Conservation (phyloP, 2,797 vertebrate genomes). For the Semotilus atromaculatus region DNA sequence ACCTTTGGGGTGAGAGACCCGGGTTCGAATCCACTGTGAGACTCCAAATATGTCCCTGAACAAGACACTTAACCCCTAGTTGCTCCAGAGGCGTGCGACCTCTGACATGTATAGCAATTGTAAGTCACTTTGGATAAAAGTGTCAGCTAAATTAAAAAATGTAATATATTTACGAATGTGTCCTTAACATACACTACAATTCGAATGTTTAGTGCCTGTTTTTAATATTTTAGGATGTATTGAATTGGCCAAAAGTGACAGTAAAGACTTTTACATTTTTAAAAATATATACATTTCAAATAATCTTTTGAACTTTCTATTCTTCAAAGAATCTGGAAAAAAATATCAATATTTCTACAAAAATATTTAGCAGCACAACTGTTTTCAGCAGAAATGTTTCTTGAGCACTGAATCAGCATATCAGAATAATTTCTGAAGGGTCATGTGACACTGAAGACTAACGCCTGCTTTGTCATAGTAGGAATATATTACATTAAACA, state of each 20-base stretch:
- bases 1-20: too few relatives aligned
- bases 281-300: too few relatives aligned
- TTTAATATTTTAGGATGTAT: not conserved
- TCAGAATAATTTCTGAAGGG: not conserved
- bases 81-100: too few relatives aligned
- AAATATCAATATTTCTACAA: too few relatives aligned
- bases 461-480: not conserved
- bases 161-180: not conserved
- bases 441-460: not conserved
- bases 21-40: too few relatives aligned
- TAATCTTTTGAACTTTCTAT: too few relatives aligned
- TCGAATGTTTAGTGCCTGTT: not conserved
- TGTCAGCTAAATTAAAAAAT: too few relatives aligned
- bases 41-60: too few relatives aligned
- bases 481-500: not conserved
- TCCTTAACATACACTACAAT: not conserved
- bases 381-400: not conserved
- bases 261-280: not conserved
- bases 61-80: too few relatives aligned
- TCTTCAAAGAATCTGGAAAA: too few relatives aligned
- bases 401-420: not conserved
- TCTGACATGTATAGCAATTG: too few relatives aligned
- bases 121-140: too few relatives aligned
- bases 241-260: not conserved
- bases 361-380: not conserved